Evolutionary conservation across 2,797 vertebrate species (phyloP).

Genomic region (Thaleichthys pacificus): DNA sequence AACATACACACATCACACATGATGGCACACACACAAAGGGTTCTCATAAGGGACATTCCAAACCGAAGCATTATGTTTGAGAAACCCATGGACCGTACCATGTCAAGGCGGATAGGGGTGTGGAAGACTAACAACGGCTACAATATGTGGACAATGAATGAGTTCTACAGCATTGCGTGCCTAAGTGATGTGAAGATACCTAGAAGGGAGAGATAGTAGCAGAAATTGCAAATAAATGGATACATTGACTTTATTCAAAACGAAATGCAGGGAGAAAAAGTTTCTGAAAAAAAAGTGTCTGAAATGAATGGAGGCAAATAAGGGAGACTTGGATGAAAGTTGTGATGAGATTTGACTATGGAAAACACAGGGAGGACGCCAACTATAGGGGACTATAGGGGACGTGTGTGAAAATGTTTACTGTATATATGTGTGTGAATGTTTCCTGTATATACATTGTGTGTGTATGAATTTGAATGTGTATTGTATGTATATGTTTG

Average conservation of each 20-base stretch:
- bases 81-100: not conserved
- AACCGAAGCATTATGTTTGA: slow-evolving; percentile 74
- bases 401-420: no score
- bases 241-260: slow-evolving; percentile 50
- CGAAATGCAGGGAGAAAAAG: not conserved
- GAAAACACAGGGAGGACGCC: slow-evolving; percentile 17
- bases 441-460: no score
- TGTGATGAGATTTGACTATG: slow-evolving; percentile 33
- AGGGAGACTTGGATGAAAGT: slow-evolving; percentile 14
- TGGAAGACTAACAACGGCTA: not conserved
- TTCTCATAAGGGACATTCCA: slow-evolving; percentile 46
- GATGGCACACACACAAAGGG: slow-evolving; percentile 41
- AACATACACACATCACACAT: slow-evolving; percentile 33
- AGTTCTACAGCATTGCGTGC: no score
- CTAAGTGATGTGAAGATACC: slow-evolving; percentile 9
- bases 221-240: slow-evolving; percentile 36
- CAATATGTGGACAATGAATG: no score
- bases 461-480: not conserved
- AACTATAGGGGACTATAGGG: no score
- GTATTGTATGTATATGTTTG: no score
- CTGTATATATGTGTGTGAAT: no score
- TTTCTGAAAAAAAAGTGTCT: not conserved
- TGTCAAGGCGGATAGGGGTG: not conserved
- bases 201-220: slow-evolving; percentile 36
- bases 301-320: slow-evolving; percentile 23